Base-by-base conservation (phyloP, 92 coral and sea anemone genomes). In the Umimayanthus chanpuru region DNA sequence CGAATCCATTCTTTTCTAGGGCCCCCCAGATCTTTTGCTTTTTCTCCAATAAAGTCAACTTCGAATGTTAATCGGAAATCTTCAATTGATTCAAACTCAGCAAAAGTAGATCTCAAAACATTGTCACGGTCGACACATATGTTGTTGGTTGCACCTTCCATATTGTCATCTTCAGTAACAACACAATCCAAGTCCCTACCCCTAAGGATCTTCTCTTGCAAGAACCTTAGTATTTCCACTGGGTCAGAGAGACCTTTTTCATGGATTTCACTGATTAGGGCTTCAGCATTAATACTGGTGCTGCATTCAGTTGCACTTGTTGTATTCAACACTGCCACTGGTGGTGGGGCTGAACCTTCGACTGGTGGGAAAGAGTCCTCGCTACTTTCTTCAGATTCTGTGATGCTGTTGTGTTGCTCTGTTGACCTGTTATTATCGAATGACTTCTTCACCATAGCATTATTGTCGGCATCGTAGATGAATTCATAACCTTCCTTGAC, bases 1-100 rank as follows among this genome's bases (percentile, higher is more conserved):
- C 92, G 38, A 6, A 93, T 89, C 92, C 94, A 83, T 10, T 86
- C 84, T 36, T 77, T 85, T 68, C 86, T 53, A 39, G 90, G 85
- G 7, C 86, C 86, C 23, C 90, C 86, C 79, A 88, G 86, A 79
- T 88, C 86, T 50, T 25, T 28, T 0, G 86, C 55, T n/a, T 67
- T 41, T 20, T 80, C 90, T 3, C 86, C 86, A 14, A 80, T 88
- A 68, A 88, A 88, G 18, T 88, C 86, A 0, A 88, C 86, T 49
- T 80, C 41, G 29, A 80, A 68, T 26, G 86, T 80, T 5, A 88
- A 14, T 9, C 77, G 15, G 58, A 77, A 79, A 38, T 88, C 36
- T 23, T 88, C 71, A 47, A 88, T 80, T 0, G 44, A 53, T 32
- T 88, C 80, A 23, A 88, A 44, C 41, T 88, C 86, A 7, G 78